Evolutionary conservation across 1,140 invertebrate species (phyloP), one percentile per base, ranked within the genome.

Genomic region (Megathymus violae): DNA sequence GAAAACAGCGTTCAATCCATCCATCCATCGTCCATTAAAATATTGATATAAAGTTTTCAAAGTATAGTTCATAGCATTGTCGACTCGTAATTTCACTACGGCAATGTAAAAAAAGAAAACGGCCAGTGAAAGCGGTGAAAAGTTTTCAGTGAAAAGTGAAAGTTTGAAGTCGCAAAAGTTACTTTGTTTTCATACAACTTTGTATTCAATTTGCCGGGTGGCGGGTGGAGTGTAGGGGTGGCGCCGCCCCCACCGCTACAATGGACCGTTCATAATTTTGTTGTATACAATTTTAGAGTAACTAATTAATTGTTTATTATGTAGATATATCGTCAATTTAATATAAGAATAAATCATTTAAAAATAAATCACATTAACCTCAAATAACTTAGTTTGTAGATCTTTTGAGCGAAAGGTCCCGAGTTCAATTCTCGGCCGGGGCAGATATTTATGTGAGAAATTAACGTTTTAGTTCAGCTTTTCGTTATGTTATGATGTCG

Each of bases 181-280:
- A 86, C 80, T 86, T 86, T 88, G 85, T 88, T 88, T 82, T 75
- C 82, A 67, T 66, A 66, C 78, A 89, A 89, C 79, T 89, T 85
- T 75, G 69, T 69, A 82, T 78, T 85, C 82, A 80, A 82, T 85
- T 85, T 77, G 69, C 74, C 60, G 78, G 70, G 68, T 40, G 48
- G 64, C 22, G 44, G 56, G 71, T 54, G 44, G 40, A 61, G 56
- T 69, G 65, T 66, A 60, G 60, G 64, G 48, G 46, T 15, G 36
- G 34, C 2, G 4, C 41, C 15, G 17, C 31, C 51, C 41, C 46
- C 9, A 16, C 19, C 64, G 48, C 67, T 60, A 73, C 74, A 72
- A 64, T 69, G 62, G 52, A 67, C 67, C 70, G 76, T 72, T 81
- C 77, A 79, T 78, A 72, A 76, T 82, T 71, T 69, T 62, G 43